A percentile compares a stretch with the other conserved stretches of the same genome.
phyloP scores from a whole-genome alignment of 2,797 vertebrate species.

The Pterois miles region DNA sequence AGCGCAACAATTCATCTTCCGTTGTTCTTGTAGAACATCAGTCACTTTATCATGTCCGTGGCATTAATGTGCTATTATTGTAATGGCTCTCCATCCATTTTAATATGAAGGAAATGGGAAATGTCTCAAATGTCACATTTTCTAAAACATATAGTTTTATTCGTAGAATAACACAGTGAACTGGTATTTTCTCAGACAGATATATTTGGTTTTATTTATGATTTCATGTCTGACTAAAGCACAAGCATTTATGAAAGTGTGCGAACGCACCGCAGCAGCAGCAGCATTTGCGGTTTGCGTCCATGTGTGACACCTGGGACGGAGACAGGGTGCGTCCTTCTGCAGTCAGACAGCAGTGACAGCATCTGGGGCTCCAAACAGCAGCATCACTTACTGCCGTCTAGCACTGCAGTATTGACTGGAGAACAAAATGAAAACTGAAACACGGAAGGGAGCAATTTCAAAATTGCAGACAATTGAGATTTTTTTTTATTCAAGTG shows the following conservation, averaged over 20 bases:
- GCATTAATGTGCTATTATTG: conserved; percentile 36
- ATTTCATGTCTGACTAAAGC: background rate
- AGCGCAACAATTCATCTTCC: conserved; percentile 41
- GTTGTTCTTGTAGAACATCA: conserved; percentile 30
- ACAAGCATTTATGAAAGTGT: background rate
- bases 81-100: conserved; percentile 42
- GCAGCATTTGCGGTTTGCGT: conserved; percentile 30
- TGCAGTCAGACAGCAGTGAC: conserved; percentile 63
- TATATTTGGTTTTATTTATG: conserved; percentile 12
- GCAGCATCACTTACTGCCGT: conserved; percentile 47
- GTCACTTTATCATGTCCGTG: conserved; percentile 43
- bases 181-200: background rate
- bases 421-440: conserved; percentile 4
- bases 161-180: conserved; percentile 4
- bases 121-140: conserved; percentile 39
- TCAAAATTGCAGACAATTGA: conserved; percentile 7
- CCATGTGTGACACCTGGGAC: conserved; percentile 53
- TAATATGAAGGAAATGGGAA: conserved; percentile 14
- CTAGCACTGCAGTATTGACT: conserved; percentile 35
- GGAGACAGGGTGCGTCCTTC: conserved; percentile 59
- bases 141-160: background rate
- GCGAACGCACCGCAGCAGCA: background rate
- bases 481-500: conserved; percentile 12
- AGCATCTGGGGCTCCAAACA: conserved; percentile 47
- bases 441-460: conserved; percentile 12